These are phyloP conservation scores for Lethrus apterus DNA, from an alignment of 1,140 invertebrate species.

Conservation along the genomic window DNA sequence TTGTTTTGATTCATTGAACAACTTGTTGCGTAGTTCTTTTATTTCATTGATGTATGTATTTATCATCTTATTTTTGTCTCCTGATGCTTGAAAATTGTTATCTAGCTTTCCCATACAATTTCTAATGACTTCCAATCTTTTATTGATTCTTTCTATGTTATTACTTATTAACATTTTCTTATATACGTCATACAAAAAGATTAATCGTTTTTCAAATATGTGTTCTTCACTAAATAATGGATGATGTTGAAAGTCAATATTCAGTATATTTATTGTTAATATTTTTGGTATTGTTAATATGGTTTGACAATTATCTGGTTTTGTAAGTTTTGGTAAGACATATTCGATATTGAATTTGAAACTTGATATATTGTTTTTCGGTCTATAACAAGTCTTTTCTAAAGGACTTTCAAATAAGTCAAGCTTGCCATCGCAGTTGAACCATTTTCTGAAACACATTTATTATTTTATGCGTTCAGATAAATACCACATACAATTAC, in stretches of 20 bases:
- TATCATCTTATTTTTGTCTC: neutral
- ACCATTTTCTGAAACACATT: constrained; percentile 23
- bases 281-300: constrained; percentile 23
- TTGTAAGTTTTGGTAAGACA: constrained; percentile 6
- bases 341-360: constrained; percentile 1
- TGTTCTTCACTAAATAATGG: constrained; percentile 39
- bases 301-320: constrained; percentile 24
- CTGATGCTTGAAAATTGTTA: too few species aligned
- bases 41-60: constrained; percentile 26
- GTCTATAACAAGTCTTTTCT: constrained; percentile 4
- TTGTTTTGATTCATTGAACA: constrained; percentile 31
- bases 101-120: too few species aligned
- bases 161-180: constrained; percentile 23
- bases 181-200: constrained; percentile 35
- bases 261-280: constrained; percentile 32
- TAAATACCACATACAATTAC: constrained; percentile 12
- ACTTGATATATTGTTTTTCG: neutral
- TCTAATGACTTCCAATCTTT: constrained; percentile 35
- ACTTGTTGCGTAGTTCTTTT: constrained; percentile 33
- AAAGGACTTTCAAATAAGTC: constrained; percentile 15
- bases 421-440: constrained; percentile 20
- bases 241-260: constrained; percentile 38
- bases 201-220: constrained; percentile 34
- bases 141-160: constrained; percentile 29
- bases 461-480: constrained; percentile 13